Evolutionary conservation across 1,140 invertebrate genomes (phyloP).

Genomic region (Habropoda laboriosa): DNA sequence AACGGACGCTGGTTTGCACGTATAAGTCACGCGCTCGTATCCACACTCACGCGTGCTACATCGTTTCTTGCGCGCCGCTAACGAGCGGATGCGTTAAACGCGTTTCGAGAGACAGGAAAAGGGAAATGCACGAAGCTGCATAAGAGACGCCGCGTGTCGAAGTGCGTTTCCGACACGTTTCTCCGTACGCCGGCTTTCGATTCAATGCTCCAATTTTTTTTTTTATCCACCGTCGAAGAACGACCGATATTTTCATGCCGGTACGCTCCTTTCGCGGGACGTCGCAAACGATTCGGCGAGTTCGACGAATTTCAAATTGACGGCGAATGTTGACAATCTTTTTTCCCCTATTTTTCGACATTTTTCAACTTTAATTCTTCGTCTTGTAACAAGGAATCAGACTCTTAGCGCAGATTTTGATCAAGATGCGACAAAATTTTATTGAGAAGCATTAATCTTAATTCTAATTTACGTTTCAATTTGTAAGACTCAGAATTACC

Average conservation of each 20-base stretch:
- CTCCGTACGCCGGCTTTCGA: not conserved
- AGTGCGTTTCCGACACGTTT: constrained; percentile 39
- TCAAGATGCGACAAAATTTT: no score
- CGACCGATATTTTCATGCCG: not conserved
- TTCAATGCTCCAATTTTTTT: constrained; percentile 31
- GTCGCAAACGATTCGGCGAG: constrained; percentile 1
- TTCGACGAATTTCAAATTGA: not conserved
- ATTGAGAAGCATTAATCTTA: no score
- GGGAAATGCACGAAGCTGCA: constrained; percentile 6
- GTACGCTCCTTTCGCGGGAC: not conserved
- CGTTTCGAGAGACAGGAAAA: constrained; percentile 17
- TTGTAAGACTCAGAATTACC: no score
- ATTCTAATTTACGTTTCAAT: no score
- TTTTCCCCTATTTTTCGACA: not conserved
- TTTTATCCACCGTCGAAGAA: not conserved
- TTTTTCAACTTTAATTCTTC: no score
- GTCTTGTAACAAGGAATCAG: no score
- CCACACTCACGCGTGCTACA: constrained; percentile 11
- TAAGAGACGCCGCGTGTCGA: constrained; percentile 6
- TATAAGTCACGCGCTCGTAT: constrained; percentile 20
- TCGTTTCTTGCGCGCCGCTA: constrained; percentile 30
- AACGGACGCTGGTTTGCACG: not conserved
- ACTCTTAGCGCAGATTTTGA: no score
- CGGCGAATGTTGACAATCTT: not conserved
- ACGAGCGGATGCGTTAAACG: constrained; percentile 54